Base-by-base conservation (phyloP, 1,140 invertebrate species). In the Steinernema feltiae region DNA sequence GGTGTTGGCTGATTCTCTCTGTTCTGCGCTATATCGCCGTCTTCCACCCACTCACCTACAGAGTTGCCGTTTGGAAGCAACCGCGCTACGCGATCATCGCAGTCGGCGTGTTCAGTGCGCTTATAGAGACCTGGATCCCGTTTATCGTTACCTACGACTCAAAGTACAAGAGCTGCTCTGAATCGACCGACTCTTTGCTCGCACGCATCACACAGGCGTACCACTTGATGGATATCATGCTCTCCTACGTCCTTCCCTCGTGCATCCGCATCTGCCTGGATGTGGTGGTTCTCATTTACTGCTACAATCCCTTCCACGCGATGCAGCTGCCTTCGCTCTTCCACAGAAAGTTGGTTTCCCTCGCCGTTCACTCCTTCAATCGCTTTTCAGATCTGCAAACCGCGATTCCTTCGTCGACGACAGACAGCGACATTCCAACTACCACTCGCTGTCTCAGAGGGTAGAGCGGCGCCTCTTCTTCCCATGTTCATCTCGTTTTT, bases 1-100 rank as follows among this genome's bases (percentile, higher is more conserved):
- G 84, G 83, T 85, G 79, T 69, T 84, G 82, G 82, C 74, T 84
- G 1, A 46, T 83, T 63, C 69, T 84, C 17, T 83, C 82, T 1
- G 74, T 84, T 1, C 74, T 84, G 1, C 78, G 83, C n/a, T 84
- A 84, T 63, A 81, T 77, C 21, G 83, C 83, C 21, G 83, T 84
- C 15, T 86, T 86, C 48, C 77, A 84, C 46, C 83, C 83, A 1
- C 81, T 84, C 46, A 79, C 78, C 30, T 84, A 84, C 73, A 70
- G 82, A 12, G 80, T n/a, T n/a, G n/a, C 79, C 1, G 84, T 84
- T 32, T 84, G 83, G 83, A 53, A 77, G 12, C 84, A 84, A 71
- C 83, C 83, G 12, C 79, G 82, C 69, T 72, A 84, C 74, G 84
- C 84, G 1, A 48, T 84, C 21, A 70, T 76, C 1, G 32, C 80